Evolutionary conservation across 2,797 vertebrate species (phyloP).

Genomic region (Melanogrammus aeglefinus): DNA sequence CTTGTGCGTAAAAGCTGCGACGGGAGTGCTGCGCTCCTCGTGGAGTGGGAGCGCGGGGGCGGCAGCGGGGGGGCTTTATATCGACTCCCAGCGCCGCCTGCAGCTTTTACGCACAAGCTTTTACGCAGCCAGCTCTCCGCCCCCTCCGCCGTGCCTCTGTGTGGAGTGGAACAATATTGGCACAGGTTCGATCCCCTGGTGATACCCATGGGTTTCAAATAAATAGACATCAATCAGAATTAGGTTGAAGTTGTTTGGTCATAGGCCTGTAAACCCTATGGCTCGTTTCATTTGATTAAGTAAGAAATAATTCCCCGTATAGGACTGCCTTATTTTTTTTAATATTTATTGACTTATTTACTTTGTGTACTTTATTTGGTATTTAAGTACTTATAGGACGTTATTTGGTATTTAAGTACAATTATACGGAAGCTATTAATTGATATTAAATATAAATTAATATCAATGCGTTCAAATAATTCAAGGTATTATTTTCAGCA

Average conservation of each 20-base stretch:
- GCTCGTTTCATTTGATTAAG: neutral
- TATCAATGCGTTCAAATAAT: too few relatives aligned
- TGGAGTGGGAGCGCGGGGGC: constrained; percentile 70
- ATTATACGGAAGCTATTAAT: too few relatives aligned
- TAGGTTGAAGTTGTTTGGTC: neutral
- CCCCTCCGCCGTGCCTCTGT: neutral
- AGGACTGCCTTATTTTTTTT: neutral
- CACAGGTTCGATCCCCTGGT: neutral
- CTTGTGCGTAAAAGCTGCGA: constrained; percentile 45
- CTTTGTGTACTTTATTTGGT: too few relatives aligned
- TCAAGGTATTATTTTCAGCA: too few relatives aligned
- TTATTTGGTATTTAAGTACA: neutral
- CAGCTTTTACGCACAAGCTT: constrained; percentile 46
- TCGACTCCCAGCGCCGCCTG: constrained; percentile 86
- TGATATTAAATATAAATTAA: too few relatives aligned
- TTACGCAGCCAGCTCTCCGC: constrained; percentile 41
- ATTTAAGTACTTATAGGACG: too few relatives aligned
- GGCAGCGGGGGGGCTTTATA: constrained; percentile 81
- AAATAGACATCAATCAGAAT: neutral
- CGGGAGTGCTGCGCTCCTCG: constrained; percentile 55
- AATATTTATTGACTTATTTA: neutral
- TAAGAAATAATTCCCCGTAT: neutral
- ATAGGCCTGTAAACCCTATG: neutral
- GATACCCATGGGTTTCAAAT: neutral
- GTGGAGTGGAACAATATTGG: neutral